phyloP scores from a whole-genome alignment of 2,113 vertebrate species.

The Morone chrysops region DNA sequence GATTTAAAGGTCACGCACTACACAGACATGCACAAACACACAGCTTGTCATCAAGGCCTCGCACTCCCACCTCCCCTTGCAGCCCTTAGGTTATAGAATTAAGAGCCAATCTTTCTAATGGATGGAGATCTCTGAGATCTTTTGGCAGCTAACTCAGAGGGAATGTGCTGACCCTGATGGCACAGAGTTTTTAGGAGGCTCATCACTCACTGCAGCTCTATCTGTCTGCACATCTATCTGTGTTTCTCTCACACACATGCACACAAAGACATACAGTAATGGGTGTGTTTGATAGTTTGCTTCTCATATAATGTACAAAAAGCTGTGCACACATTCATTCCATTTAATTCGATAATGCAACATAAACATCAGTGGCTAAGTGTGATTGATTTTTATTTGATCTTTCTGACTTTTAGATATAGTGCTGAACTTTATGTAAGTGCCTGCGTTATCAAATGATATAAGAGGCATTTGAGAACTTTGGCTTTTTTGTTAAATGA shows the following conservation, averaged over 20 bases:
- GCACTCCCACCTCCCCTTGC: slow-evolving; percentile 32
- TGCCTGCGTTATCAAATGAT: not conserved
- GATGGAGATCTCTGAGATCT: slow-evolving; percentile 62
- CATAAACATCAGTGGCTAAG: not conserved
- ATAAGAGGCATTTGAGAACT: not conserved
- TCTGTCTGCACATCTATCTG: slow-evolving; percentile 21
- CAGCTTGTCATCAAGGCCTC: slow-evolving; percentile 43
- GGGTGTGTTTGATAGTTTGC: slow-evolving; percentile 55
- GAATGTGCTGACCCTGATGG: slow-evolving; percentile 67
- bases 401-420: not conserved
- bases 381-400: slow-evolving; percentile 8
- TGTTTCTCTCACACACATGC: not conserved
- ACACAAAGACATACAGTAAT: slow-evolving; percentile 26
- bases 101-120: slow-evolving; percentile 76
- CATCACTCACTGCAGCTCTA: slow-evolving; percentile 35
- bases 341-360: slow-evolving; percentile 46
- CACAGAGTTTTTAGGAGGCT: slow-evolving; percentile 33
- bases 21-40: slow-evolving; percentile 40
- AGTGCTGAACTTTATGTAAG: not conserved
- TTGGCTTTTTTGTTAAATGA: not conserved
- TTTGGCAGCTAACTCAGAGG: slow-evolving; percentile 52
- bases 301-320: slow-evolving; percentile 2
- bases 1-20: slow-evolving; percentile 72
- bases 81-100: slow-evolving; percentile 62
- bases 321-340: not conserved